Evolutionary conservation across 35 echinoderm and acorn worm species (phyloP).

Genomic region (Patiria miniata): DNA sequence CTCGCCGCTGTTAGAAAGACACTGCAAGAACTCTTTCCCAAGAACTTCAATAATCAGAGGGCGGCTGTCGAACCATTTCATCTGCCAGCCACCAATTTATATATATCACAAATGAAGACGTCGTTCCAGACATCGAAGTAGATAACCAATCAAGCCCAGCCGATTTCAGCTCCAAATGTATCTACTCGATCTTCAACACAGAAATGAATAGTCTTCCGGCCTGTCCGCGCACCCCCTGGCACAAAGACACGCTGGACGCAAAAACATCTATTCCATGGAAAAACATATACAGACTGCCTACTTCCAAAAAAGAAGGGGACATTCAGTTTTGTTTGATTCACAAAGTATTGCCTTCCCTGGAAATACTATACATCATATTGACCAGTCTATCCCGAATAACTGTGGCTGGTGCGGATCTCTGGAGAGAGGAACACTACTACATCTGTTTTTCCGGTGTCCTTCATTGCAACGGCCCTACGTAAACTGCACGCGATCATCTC

Average conservation of each 20-base stretch:
- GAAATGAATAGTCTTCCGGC: background rate
- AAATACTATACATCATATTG: background rate
- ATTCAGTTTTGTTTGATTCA: background rate
- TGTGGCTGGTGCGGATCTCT: background rate
- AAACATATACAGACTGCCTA: background rate
- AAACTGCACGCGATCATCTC: background rate
- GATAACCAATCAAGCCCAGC: background rate
- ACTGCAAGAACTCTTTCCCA: background rate
- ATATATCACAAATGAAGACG: too few relatives aligned
- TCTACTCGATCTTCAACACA: background rate
- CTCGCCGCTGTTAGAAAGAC: background rate
- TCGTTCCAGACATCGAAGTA: background rate
- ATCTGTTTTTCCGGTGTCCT: background rate
- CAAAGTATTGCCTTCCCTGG: background rate
- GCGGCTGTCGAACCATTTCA: background rate
- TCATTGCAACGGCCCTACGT: background rate
- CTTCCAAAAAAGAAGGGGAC: background rate
- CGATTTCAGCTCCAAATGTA: background rate
- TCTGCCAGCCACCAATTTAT: too few relatives aligned
- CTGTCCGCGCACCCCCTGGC: background rate
- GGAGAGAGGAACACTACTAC: background rate
- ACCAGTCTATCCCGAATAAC: background rate
- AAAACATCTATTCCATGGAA: background rate
- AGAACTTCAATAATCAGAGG: background rate
- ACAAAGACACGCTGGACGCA: background rate